A percentile compares a stretch with the other conserved stretches of the same genome.
phyloP scores from a whole-genome alignment of 2,797 vertebrate species.

The Dryobates pubescens region DNA sequence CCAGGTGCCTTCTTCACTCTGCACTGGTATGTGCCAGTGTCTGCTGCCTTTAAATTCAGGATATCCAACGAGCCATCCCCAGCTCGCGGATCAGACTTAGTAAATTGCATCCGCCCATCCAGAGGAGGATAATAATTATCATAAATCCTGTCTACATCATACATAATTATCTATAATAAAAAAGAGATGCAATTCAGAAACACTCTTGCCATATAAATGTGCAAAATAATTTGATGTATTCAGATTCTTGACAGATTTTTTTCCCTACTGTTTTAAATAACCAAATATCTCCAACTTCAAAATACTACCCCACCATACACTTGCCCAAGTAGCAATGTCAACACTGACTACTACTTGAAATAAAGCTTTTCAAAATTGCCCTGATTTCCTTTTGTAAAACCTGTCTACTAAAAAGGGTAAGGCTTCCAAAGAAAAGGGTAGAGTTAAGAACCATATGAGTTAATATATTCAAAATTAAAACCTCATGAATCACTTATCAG shows the following conservation, averaged over 20 bases:
- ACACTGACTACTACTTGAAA: not conserved
- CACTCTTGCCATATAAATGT: not conserved
- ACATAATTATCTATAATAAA: slow-evolving; percentile 86
- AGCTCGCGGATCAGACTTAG: slow-evolving; percentile 82
- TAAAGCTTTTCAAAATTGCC: not conserved
- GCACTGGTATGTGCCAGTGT: slow-evolving; percentile 92
- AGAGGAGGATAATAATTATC: slow-evolving; percentile 81
- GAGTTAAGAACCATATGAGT: not conserved
- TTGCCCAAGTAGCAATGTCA: not conserved
- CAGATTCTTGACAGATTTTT: not conserved
- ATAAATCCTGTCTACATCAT: slow-evolving; percentile 86
- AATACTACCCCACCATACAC: not conserved
- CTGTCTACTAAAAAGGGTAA: not conserved
- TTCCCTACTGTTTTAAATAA: not conserved
- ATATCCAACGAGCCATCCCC: slow-evolving; percentile 92
- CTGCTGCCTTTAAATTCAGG: slow-evolving; percentile 82
- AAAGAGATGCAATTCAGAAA: not conserved
- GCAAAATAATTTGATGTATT: not conserved
- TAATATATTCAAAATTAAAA: not conserved
- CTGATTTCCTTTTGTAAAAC: not conserved
- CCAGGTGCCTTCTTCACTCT: slow-evolving; percentile 96
- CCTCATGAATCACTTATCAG: not conserved
- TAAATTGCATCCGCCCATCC: slow-evolving; percentile 89
- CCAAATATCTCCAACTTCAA: not conserved
- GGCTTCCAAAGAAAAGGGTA: not conserved